Evolutionary conservation across 2,797 vertebrate genomes (phyloP).

Genomic region (Gallinago solitaria): DNA sequence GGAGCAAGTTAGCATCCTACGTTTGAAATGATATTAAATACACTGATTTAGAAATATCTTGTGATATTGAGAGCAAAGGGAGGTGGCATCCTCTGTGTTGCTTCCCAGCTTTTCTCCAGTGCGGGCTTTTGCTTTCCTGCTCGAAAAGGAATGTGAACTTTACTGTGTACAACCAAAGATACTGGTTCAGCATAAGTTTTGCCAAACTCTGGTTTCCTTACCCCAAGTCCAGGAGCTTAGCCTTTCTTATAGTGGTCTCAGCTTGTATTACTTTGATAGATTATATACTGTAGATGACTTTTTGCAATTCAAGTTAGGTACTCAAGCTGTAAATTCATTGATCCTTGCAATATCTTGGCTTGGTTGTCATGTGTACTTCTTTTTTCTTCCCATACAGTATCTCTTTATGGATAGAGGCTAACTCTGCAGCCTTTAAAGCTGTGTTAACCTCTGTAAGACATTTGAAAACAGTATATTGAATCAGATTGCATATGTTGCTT

Average conservation of each 20-base stretch:
- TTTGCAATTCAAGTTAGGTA: neutral
- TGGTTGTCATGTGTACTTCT: accelerated
- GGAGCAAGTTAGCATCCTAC: neutral
- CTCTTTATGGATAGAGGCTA: neutral
- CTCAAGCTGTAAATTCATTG: neutral
- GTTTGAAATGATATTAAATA: neutral
- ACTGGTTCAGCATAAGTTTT: neutral
- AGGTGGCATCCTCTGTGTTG: neutral
- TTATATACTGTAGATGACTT: neutral
- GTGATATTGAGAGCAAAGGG: neutral
- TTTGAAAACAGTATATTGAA: neutral
- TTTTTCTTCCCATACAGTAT: neutral
- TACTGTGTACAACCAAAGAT: neutral
- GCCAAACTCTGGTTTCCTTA: neutral
- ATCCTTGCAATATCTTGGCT: neutral
- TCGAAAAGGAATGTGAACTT: neutral
- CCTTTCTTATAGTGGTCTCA: neutral
- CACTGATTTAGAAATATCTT: neutral
- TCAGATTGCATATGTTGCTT: neutral
- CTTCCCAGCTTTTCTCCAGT: neutral
- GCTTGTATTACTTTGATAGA: neutral
- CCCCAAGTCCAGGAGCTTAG: neutral
- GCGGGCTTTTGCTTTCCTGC: neutral
- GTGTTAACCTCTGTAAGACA: neutral
- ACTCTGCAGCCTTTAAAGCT: neutral